Evolutionary conservation across 2,797 vertebrate genomes (phyloP).

Genomic region (Gymnoscopelus microlampas): DNA sequence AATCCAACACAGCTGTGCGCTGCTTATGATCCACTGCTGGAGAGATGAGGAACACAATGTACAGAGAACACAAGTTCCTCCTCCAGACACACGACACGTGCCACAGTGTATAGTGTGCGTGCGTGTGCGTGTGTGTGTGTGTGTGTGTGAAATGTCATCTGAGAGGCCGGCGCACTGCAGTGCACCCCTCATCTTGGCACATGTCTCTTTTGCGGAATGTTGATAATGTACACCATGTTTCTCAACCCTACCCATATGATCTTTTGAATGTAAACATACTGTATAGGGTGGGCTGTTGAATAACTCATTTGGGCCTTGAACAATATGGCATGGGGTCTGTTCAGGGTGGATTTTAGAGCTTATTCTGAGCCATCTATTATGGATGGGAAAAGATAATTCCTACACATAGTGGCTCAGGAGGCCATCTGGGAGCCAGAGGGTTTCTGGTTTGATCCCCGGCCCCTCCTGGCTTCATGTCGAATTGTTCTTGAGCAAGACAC

Average conservation of each 20-base stretch:
- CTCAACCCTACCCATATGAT: background rate
- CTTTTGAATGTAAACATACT: background rate
- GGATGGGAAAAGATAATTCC: no score
- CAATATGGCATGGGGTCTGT: no score
- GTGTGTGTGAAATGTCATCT: constrained; percentile 13
- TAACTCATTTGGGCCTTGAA: no score
- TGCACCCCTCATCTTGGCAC: background rate
- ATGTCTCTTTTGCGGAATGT: background rate
- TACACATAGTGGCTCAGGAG: no score
- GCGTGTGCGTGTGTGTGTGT: background rate
- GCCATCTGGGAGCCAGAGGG: no score
- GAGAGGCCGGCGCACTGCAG: background rate
- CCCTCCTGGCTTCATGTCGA: no score
- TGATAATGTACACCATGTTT: background rate
- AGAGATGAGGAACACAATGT: constrained; percentile 63
- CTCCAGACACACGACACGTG: constrained; percentile 12
- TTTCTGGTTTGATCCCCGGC: no score
- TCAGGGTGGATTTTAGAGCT: no score
- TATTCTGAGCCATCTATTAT: no score
- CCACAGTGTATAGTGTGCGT: constrained; percentile 3
- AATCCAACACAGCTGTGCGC: background rate
- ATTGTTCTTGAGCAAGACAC: no score
- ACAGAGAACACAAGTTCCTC: constrained; percentile 59
- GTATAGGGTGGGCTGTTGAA: background rate
- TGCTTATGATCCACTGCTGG: no score